Evolutionary conservation across 2,888 invertebrate genomes (phyloP).

Genomic region (Plebejus argus): DNA sequence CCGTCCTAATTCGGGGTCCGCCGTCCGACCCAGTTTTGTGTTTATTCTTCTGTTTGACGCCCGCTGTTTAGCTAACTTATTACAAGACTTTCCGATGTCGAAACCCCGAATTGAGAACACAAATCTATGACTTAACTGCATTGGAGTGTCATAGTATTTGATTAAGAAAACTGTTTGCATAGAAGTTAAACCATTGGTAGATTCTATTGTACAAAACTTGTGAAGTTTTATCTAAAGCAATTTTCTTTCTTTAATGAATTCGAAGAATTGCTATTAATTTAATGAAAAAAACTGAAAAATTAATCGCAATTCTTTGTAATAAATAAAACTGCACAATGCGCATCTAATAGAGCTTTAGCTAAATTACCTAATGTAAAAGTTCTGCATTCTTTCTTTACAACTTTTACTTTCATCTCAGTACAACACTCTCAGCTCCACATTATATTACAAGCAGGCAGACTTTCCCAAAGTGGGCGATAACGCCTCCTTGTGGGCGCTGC

Average conservation of each 20-base stretch:
- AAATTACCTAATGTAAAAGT: neutral
- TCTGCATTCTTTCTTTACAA: neutral
- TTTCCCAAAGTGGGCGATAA: too few relatives aligned
- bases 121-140: slow-evolving; percentile 7
- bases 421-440: neutral
- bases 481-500: too few relatives aligned
- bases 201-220: too few relatives aligned
- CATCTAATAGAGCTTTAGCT: neutral
- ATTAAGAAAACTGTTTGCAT: neutral
- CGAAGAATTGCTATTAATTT: too few relatives aligned
- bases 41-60: neutral
- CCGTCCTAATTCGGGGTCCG: neutral
- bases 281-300: too few relatives aligned
- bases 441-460: neutral
- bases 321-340: neutral
- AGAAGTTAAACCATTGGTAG: neutral
- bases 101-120: neutral
- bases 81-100: neutral
- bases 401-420: neutral
- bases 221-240: too few relatives aligned
- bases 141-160: neutral
- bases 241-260: neutral
- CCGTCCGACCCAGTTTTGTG: neutral
- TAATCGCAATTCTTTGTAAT: neutral
- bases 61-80: neutral